Percentiles rank a stretch among this genome's conserved stretches.
phyloP scores from a whole-genome alignment of 2,797 vertebrate species.

The Hipposideros larvatus region DNA sequence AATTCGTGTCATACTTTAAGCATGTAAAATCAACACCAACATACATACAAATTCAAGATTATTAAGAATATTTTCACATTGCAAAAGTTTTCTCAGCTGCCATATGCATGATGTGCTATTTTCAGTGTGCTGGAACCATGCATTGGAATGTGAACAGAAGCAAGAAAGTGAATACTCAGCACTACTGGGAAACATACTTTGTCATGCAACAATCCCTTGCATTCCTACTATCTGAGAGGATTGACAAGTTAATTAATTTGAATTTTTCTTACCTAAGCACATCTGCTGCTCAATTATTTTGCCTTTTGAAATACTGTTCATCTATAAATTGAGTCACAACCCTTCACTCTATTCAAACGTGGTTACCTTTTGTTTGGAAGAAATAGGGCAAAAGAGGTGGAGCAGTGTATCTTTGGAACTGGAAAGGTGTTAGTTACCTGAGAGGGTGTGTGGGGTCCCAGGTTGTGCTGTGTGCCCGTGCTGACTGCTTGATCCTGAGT shows the following conservation, averaged over 20 bases:
- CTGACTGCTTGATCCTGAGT: neutral
- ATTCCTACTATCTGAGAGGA: neutral
- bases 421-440: neutral
- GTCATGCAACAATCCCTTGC: constrained; percentile 14
- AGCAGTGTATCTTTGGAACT: neutral
- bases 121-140: constrained; percentile 46
- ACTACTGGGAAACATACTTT: constrained; percentile 9
- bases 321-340: neutral
- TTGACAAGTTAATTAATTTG: constrained; percentile 72
- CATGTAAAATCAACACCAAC: neutral
- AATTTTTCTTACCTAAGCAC: constrained; percentile 58
- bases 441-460: neutral
- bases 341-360: neutral
- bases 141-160: constrained; percentile 3
- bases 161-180: constrained; percentile 51
- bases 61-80: constrained; percentile 31
- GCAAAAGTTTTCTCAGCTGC: constrained; percentile 33
- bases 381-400: neutral
- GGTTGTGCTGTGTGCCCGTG: neutral
- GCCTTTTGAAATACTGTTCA: neutral
- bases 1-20: neutral
- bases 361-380: neutral
- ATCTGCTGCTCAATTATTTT: neutral
- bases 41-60: constrained; percentile 14
- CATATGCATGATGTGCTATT: neutral